A percentile compares a stretch with the other conserved stretches of the same genome.
phyloP scores from a whole-genome alignment of 2,113 vertebrate species.

The Peromyscus californicus region DNA sequence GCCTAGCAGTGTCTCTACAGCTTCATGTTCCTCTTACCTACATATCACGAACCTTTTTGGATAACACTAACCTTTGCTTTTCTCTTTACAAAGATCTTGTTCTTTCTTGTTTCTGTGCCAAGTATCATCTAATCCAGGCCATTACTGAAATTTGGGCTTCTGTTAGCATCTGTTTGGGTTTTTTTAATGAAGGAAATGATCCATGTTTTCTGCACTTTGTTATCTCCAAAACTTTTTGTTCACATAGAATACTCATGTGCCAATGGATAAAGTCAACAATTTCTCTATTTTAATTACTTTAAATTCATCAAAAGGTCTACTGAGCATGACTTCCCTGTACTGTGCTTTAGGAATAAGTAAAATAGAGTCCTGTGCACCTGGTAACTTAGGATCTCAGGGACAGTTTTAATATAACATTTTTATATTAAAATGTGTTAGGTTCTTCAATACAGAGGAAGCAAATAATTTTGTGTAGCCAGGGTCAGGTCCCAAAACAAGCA shows the following conservation, averaged over 20 bases:
- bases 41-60: not conserved
- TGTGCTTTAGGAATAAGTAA: slow-evolving; percentile 8
- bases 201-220: slow-evolving; percentile 5
- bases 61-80: slow-evolving; percentile 21
- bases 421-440: not conserved
- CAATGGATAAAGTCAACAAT: slow-evolving; percentile 29
- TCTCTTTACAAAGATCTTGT: slow-evolving; percentile 26
- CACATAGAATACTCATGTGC: not conserved
- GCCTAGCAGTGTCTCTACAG: not conserved
- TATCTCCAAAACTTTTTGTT: slow-evolving; percentile 52
- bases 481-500: not conserved
- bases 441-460: slow-evolving; percentile 14
- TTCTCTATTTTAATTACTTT: slow-evolving; percentile 58
- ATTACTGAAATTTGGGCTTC: slow-evolving; percentile 50
- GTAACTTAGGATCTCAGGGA: not conserved
- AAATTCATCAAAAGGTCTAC: slow-evolving; percentile 31
- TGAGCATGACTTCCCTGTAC: not conserved
- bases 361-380: not conserved
- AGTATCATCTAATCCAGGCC: slow-evolving; percentile 38
- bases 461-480: not conserved
- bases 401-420: slow-evolving; percentile 31
- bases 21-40: slow-evolving; percentile 34
- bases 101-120: slow-evolving; percentile 45
- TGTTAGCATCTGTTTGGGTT: slow-evolving; percentile 50
- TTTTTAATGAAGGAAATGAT: not conserved